A percentile compares a stretch with the other conserved stretches of the same genome.
Evolutionary conservation across 2,113 vertebrate genomes (phyloP).

Genomic region (Promerops cafer): DNA sequence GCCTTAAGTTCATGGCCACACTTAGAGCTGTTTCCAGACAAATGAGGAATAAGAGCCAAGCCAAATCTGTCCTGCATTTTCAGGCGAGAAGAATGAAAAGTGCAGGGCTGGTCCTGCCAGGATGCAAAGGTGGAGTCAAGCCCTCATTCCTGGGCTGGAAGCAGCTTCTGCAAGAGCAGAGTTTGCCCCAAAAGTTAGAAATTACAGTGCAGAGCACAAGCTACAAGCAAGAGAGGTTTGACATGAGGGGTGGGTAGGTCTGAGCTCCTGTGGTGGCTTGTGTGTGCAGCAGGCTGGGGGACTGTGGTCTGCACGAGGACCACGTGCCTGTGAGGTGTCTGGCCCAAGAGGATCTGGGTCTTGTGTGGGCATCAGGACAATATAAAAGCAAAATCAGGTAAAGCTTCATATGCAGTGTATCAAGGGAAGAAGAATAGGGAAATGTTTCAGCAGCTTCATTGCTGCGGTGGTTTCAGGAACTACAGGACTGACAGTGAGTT

Average conservation of each 20-base stretch:
- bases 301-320: neutral
- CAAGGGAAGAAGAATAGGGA: constrained; percentile 51
- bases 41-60: neutral
- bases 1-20: neutral
- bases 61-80: neutral
- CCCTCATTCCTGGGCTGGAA: neutral
- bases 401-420: neutral
- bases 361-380: neutral
- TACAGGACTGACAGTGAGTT: neutral
- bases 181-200: neutral
- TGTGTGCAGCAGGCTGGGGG: neutral
- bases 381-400: neutral
- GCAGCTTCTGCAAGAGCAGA: neutral
- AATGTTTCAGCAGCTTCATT: constrained; percentile 38
- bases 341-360: neutral
- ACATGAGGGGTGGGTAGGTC: neutral
- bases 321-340: neutral
- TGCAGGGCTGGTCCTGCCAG: neutral
- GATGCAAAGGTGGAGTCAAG: neutral
- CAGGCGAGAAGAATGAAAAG: neutral
- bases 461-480: constrained; percentile 54
- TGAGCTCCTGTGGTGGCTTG: neutral
- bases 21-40: constrained; percentile 25
- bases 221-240: neutral
- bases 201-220: neutral